Percentiles rank a stretch among this genome's conserved stretches.
These are phyloP conservation scores for Rhabdomys pumilio DNA, from an alignment of 2,797 vertebrate species.

Conservation along the genomic window DNA sequence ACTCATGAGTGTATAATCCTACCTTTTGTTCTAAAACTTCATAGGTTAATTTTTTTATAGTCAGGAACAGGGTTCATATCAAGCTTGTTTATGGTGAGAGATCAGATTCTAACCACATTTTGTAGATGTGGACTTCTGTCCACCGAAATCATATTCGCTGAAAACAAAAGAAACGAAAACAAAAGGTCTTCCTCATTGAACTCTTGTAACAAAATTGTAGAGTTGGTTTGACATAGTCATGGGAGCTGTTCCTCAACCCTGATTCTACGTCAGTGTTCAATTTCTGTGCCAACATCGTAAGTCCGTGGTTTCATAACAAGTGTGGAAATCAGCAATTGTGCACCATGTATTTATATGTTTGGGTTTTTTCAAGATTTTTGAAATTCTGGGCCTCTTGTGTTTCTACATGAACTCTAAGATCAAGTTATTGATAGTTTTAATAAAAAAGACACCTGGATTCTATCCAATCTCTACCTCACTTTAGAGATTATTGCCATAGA, in stretches of 20 bases:
- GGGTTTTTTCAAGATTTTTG: not conserved
- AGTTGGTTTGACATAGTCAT: not conserved
- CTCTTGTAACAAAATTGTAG: not conserved
- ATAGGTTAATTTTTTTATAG: not conserved
- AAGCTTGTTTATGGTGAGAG: not conserved
- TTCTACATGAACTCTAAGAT: not conserved
- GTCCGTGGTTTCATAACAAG: not conserved
- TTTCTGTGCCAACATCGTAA: not conserved
- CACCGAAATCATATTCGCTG: not conserved
- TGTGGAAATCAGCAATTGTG: not conserved
- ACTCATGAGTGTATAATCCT: too few species aligned
- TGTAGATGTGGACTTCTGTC: not conserved
- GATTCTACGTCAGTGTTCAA: not conserved
- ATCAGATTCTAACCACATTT: not conserved
- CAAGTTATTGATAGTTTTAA: not conserved
- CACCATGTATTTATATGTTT: not conserved
- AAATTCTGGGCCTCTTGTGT: not conserved
- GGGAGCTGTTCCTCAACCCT: not conserved
- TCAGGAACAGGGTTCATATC: not conserved
- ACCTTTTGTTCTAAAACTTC: not conserved
- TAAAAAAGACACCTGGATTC: not conserved
- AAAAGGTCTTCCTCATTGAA: not conserved
- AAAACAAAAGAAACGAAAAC: not conserved
- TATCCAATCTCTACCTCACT: not conserved
- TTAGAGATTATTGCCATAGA: not conserved